phyloP scores from a whole-genome alignment of 2,888 invertebrate species.

The Torymus auratus region DNA sequence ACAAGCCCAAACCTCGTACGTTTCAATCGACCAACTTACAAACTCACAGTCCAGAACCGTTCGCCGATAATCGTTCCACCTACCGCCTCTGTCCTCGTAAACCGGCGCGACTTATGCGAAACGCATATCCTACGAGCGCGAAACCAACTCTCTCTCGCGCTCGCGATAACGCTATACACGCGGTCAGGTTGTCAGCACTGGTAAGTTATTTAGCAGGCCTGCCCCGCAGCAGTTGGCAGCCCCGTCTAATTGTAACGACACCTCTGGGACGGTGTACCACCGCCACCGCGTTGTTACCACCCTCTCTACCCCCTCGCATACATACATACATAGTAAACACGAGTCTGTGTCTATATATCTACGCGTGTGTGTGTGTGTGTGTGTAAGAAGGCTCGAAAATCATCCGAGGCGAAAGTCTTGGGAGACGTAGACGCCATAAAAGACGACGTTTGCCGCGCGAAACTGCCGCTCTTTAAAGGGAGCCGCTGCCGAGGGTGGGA shows the following conservation, averaged over 20 bases:
- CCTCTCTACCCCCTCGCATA: slow-evolving; percentile 22
- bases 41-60: neutral
- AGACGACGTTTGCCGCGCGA: neutral
- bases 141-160: too few species aligned
- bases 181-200: slow-evolving; percentile 75
- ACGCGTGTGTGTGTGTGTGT: too few species aligned
- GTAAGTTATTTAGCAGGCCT: slow-evolving; percentile 75
- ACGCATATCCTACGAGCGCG: too few species aligned
- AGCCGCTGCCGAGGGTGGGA: neutral
- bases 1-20: too few species aligned
- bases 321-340: neutral
- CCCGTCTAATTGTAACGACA: slow-evolving; percentile 76
- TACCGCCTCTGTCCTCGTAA: too few species aligned
- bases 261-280: slow-evolving; percentile 70
- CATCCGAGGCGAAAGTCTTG: neutral
- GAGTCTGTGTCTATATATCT: too few species aligned
- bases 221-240: slow-evolving; percentile 71
- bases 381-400: neutral
- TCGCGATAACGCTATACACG: slow-evolving; percentile 52
- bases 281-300: slow-evolving; percentile 58
- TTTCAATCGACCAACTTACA: too few species aligned
- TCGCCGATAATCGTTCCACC: slow-evolving; percentile 18
- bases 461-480: neutral
- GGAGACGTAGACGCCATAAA: slow-evolving; percentile 1
- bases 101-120: too few species aligned